These are phyloP conservation scores for Silurus meridionalis DNA, from an alignment of 2,113 vertebrate species.

Conservation along the genomic window DNA sequence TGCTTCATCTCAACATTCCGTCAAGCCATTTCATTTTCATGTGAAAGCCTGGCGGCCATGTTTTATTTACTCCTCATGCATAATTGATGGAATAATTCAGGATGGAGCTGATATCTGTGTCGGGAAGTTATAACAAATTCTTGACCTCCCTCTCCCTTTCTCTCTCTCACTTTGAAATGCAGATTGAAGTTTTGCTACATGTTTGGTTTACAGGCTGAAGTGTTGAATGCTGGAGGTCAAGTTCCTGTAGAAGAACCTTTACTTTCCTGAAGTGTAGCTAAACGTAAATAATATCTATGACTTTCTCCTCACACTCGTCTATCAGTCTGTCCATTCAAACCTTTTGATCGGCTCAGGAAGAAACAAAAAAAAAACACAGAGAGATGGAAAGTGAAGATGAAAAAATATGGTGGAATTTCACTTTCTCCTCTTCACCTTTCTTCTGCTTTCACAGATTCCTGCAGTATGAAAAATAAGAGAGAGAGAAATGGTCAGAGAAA, in stretches of 20 bases:
- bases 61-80: slow-evolving; percentile 76
- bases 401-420: background rate
- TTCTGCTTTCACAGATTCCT: background rate
- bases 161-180: background rate
- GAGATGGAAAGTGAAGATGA: background rate
- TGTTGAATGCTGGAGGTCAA: background rate
- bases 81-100: slow-evolving; percentile 69
- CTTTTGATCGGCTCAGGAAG: background rate
- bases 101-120: slow-evolving; percentile 56
- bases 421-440: background rate
- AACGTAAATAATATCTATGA: background rate
- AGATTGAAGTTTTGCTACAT: background rate
- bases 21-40: slow-evolving; percentile 52
- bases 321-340: background rate
- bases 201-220: background rate
- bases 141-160: slow-evolving; percentile 21
- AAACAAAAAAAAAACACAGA: background rate
- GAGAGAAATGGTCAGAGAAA: too few species aligned
- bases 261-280: background rate
- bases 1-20: slow-evolving; percentile 57
- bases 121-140: slow-evolving; percentile 61
- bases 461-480: background rate
- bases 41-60: slow-evolving; percentile 64
- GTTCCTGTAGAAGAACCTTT: background rate
- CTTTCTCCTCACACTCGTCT: background rate